Percentiles rank a stretch among this genome's conserved stretches.
phyloP scores from a whole-genome alignment of 2,888 invertebrate species.

The Microplitis deprimator region DNA sequence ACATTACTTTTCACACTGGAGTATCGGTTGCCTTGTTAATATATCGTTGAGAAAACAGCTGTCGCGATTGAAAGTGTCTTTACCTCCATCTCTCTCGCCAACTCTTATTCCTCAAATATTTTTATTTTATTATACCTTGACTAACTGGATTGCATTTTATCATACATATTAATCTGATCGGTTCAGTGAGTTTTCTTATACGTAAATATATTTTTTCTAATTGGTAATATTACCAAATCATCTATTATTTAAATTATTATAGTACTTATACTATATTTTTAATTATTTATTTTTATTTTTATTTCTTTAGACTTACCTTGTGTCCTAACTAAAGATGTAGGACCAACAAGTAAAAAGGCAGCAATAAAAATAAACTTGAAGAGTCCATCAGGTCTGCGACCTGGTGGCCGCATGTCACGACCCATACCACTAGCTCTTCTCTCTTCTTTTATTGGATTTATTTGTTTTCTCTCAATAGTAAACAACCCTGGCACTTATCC shows the following conservation, averaged over 20 bases:
- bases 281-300: constrained; percentile 13
- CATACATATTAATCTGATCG: constrained; percentile 12
- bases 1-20: constrained; percentile 13
- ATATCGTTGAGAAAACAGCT: constrained; percentile 29
- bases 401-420: constrained; percentile 52
- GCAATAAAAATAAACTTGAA: constrained; percentile 43
- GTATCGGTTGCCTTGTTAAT: constrained; percentile 1
- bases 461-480: neutral
- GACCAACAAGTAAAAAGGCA: constrained; percentile 46
- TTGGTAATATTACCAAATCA: neutral
- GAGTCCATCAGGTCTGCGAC: constrained; percentile 51
- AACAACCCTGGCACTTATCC: constrained; percentile 26
- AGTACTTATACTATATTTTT: neutral
- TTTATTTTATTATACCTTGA: constrained; percentile 1
- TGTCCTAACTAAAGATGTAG: constrained; percentile 41
- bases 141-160: constrained; percentile 19
- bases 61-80: constrained; percentile 30
- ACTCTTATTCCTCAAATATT: neutral
- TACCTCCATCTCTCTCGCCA: constrained; percentile 3
- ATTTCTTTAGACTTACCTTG: constrained; percentile 46
- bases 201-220: constrained; percentile 8
- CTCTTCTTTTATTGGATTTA: constrained; percentile 24
- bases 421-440: constrained; percentile 49
- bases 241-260: neutral
- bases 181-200: constrained; percentile 3